These are phyloP conservation scores for Venustoraphidia nigricollis DNA, from an alignment of 2,888 invertebrate species.

Conservation along the genomic window DNA sequence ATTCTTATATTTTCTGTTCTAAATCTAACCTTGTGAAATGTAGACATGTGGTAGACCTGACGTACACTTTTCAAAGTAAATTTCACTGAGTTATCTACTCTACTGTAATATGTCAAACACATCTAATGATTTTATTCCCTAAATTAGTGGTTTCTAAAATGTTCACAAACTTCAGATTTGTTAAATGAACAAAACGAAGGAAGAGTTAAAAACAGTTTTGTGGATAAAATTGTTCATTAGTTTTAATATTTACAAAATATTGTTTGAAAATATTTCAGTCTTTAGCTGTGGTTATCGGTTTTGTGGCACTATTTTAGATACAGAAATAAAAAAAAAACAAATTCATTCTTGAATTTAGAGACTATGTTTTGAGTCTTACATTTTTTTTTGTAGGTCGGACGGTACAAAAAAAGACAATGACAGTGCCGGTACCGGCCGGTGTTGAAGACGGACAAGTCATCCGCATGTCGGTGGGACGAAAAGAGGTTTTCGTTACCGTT, in stretches of 20 bases:
- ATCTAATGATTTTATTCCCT: too few relatives aligned
- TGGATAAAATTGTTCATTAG: too few relatives aligned
- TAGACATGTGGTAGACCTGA: too few relatives aligned
- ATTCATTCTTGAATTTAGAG: not conserved
- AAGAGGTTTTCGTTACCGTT: constrained; percentile 89
- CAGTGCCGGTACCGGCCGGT: constrained; percentile 88
- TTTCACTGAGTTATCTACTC: too few relatives aligned
- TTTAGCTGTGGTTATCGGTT: constrained; percentile 3
- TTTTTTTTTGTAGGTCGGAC: constrained; percentile 24
- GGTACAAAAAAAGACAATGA: constrained; percentile 76
- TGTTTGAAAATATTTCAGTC: not conserved
- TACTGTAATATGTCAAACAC: too few relatives aligned
- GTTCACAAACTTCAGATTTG: too few relatives aligned
- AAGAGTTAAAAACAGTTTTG: too few relatives aligned
- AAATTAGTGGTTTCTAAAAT: too few relatives aligned
- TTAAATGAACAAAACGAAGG: too few relatives aligned
- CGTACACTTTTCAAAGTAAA: too few relatives aligned
- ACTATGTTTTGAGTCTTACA: constrained; percentile 4
- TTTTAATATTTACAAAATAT: not conserved
- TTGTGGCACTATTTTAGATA: not conserved
- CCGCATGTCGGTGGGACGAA: constrained; percentile 79
- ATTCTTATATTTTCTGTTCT: too few relatives aligned
- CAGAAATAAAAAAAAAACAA: not conserved
- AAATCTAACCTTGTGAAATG: too few relatives aligned
- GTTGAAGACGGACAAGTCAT: constrained; percentile 97